Conservation (phyloP, 2,888 invertebrate species). For the Hedychridium roseum region DNA sequence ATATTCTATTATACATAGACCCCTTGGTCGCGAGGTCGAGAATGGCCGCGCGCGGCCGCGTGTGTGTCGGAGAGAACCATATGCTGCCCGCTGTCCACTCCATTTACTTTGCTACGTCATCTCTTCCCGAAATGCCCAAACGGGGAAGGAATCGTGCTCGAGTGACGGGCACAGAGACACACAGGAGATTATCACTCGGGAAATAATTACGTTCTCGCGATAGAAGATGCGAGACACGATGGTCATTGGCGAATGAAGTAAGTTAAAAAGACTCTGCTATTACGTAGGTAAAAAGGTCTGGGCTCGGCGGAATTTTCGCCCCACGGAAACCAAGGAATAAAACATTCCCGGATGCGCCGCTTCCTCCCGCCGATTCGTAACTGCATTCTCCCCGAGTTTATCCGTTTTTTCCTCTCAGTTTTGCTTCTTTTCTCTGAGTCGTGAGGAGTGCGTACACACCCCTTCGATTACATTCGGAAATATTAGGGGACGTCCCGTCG, state of each 20-base stretch:
- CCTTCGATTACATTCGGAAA: constrained; percentile 64
- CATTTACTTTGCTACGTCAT: constrained; percentile 60
- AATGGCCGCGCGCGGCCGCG: no score
- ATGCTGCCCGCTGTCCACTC: constrained; percentile 64
- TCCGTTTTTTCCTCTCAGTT: constrained; percentile 20
- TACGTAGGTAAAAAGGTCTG: no score
- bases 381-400: constrained; percentile 47
- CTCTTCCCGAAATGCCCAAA: no score
- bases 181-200: no score
- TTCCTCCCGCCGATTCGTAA: constrained; percentile 43
- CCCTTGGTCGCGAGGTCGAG: no score
- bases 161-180: no score
- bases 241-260: no score
- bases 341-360: constrained; percentile 53
- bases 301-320: constrained; percentile 51
- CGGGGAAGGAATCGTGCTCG: no score
- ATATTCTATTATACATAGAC: no score
- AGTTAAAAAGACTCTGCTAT: no score
- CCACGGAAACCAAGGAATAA: constrained; percentile 63
- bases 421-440: constrained; percentile 31
- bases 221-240: no score
- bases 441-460: constrained; percentile 49
- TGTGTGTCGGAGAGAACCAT: constrained; percentile 42
- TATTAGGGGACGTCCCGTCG: constrained; percentile 64
- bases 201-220: no score